phyloP scores from a whole-genome alignment of 35 echinoderm and acorn worm genomes.

The Holothuria glaberrima region DNA sequence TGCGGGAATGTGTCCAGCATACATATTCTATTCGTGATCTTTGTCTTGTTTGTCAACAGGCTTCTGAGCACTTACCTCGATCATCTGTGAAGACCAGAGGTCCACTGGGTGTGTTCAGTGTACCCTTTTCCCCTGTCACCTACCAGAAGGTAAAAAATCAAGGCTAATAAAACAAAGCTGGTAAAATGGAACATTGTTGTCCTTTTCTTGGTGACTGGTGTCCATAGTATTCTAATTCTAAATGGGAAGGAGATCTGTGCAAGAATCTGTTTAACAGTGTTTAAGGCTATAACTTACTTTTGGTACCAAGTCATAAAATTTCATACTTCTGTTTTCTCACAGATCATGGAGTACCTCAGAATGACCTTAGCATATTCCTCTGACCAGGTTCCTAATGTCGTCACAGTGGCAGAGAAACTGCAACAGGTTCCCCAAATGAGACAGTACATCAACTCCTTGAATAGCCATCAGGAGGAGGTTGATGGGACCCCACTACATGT shows the following conservation, averaged over 20 bases:
- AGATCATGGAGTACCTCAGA: constrained; percentile 73
- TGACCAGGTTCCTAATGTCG: constrained; percentile 51
- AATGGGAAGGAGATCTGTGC: too few species aligned
- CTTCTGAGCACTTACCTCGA: constrained; percentile 43
- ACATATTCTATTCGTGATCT: too few species aligned
- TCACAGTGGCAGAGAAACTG: constrained; percentile 61
- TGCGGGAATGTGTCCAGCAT: too few species aligned
- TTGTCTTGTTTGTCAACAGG: constrained; percentile 32
- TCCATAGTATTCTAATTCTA: too few species aligned
- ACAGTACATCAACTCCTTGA: constrained; percentile 63
- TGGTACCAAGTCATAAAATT: too few species aligned
- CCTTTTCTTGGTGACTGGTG: too few species aligned
- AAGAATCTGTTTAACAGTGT: too few species aligned
- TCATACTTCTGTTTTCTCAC: background rate
- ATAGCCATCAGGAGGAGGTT: constrained; percentile 55
- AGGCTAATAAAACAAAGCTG: too few species aligned
- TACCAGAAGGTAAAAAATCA: constrained; percentile 77
- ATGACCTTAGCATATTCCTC: constrained; percentile 80
- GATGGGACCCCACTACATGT: constrained; percentile 30
- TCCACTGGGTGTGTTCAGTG: constrained; percentile 74
- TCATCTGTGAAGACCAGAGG: constrained; percentile 77
- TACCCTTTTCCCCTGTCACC: constrained; percentile 72
- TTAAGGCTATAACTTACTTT: too few species aligned
- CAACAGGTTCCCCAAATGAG: constrained; percentile 66
- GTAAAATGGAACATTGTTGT: too few species aligned